phyloP scores from a whole-genome alignment of 2,797 vertebrate genomes.

The Notamacropus eugenii region DNA sequence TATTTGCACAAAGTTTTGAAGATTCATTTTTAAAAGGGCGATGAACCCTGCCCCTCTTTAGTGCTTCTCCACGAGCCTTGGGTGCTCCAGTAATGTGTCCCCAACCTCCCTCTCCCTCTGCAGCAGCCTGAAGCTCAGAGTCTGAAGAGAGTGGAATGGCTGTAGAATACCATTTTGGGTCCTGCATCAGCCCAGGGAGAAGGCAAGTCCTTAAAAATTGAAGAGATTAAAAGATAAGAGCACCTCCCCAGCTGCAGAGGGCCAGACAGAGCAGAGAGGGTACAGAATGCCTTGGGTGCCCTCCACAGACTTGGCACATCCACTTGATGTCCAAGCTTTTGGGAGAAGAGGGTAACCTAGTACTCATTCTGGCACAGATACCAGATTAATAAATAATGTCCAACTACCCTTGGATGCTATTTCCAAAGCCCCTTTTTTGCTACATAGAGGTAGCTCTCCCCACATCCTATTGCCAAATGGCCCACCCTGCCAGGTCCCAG shows the following conservation, averaged over 20 bases:
- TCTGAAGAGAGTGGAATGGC: constrained; percentile 68
- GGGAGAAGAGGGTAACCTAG: constrained; percentile 74
- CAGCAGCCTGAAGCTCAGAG: constrained; percentile 75
- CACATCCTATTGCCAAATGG: constrained; percentile 59
- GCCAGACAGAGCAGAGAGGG: constrained; percentile 62
- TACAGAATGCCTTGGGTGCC: constrained; percentile 33
- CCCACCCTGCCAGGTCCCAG: constrained; percentile 22
- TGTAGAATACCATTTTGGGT: constrained; percentile 79
- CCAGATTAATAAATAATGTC: constrained; percentile 71
- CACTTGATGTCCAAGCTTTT: constrained; percentile 73
- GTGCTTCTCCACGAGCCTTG: neutral
- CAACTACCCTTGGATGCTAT: constrained; percentile 47
- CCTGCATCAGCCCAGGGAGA: constrained; percentile 71
- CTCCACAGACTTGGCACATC: constrained; percentile 52
- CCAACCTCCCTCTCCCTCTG: constrained; percentile 66
- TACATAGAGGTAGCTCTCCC: constrained; percentile 67
- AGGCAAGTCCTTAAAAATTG: constrained; percentile 74
- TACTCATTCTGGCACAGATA: constrained; percentile 63
- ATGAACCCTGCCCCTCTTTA: constrained; percentile 57
- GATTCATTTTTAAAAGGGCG: constrained; percentile 73
- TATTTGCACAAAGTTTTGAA: constrained; percentile 79
- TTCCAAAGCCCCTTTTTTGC: constrained; percentile 70
- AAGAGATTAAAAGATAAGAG: constrained; percentile 56
- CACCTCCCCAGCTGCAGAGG: constrained; percentile 68
- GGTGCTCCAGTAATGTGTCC: neutral